These are phyloP conservation scores for Drosophila cognata DNA, from an alignment of 2,888 invertebrate genomes.

Conservation along the genomic window DNA sequence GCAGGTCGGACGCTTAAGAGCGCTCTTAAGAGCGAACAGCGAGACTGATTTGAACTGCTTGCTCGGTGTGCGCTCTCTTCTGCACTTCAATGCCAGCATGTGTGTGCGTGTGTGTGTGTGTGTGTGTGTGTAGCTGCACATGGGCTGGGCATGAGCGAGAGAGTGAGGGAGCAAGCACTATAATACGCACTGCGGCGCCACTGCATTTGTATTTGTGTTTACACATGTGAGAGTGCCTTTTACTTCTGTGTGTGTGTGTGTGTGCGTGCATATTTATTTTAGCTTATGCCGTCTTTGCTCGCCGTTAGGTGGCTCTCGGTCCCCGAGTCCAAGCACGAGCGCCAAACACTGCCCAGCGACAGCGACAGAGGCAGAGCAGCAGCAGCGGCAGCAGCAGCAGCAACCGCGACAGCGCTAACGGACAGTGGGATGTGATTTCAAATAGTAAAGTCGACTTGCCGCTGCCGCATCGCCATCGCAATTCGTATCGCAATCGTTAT, in stretches of 20 bases:
- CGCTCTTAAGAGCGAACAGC: slow-evolving; percentile 23
- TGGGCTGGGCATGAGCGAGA: slow-evolving; percentile 62
- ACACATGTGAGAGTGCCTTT: slow-evolving; percentile 21
- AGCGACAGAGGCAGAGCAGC: slow-evolving; percentile 43
- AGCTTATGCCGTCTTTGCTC: slow-evolving; percentile 49
- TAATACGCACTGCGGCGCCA: slow-evolving; percentile 61
- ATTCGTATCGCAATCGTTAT: slow-evolving; percentile 68
- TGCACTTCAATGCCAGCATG: slow-evolving; percentile 2
- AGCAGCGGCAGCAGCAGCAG: slow-evolving; percentile 21
- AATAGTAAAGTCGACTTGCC: slow-evolving; percentile 75
- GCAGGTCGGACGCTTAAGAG: background rate
- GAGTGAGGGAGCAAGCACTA: slow-evolving; percentile 70
- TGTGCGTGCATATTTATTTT: slow-evolving; percentile 53
- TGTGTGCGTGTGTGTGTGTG: slow-evolving; percentile 15
- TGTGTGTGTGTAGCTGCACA: slow-evolving; percentile 29
- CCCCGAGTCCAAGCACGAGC: slow-evolving; percentile 58
- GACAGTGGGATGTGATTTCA: slow-evolving; percentile 70
- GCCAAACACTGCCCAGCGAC: slow-evolving; percentile 55
- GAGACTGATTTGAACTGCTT: slow-evolving; percentile 47
- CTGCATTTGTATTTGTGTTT: slow-evolving; percentile 23
- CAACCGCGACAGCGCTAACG: slow-evolving; percentile 54
- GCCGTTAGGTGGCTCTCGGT: slow-evolving; percentile 50
- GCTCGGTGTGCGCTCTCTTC: slow-evolving; percentile 35
- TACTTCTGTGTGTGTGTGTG: slow-evolving; percentile 20
- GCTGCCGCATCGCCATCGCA: slow-evolving; percentile 78